Conservation (phyloP, 1,140 invertebrate genomes). For the Babylonia areolata region DNA sequence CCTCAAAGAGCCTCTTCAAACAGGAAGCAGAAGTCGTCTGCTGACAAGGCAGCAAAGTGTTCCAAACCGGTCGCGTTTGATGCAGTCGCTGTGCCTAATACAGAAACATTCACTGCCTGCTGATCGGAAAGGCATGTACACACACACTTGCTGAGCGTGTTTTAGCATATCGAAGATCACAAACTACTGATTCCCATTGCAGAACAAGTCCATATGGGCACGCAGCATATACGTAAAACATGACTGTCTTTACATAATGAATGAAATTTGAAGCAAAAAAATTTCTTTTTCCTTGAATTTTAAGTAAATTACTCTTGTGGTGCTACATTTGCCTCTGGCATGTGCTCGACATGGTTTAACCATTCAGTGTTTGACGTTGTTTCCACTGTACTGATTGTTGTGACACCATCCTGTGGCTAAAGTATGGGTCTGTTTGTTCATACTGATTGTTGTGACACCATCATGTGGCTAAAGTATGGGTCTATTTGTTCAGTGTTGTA, state of each 20-base stretch:
- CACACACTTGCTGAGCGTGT: neutral
- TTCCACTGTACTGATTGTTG: neutral
- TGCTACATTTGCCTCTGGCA: neutral
- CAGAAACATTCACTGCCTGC: slow-evolving; percentile 34
- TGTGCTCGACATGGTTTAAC: neutral
- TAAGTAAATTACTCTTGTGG: slow-evolving; percentile 3
- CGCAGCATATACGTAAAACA: neutral
- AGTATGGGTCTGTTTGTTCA: neutral
- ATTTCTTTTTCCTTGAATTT: neutral
- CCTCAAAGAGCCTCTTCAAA: neutral
- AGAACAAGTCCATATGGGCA: neutral
- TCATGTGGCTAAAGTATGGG: neutral
- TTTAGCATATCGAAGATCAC: neutral
- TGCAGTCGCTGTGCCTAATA: slow-evolving; percentile 39
- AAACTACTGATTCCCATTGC: neutral
- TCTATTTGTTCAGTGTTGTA: too few relatives aligned
- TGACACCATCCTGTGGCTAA: neutral
- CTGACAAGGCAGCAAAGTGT: neutral
- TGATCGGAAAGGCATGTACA: neutral
- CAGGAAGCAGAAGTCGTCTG: neutral
- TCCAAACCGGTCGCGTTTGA: slow-evolving; percentile 8
- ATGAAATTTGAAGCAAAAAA: neutral
- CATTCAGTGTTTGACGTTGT: neutral
- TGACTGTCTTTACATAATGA: neutral
- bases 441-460: neutral